These are phyloP conservation scores for Neomonachus schauinslandi DNA, from an alignment of 2,113 vertebrate species.

Conservation along the genomic window DNA sequence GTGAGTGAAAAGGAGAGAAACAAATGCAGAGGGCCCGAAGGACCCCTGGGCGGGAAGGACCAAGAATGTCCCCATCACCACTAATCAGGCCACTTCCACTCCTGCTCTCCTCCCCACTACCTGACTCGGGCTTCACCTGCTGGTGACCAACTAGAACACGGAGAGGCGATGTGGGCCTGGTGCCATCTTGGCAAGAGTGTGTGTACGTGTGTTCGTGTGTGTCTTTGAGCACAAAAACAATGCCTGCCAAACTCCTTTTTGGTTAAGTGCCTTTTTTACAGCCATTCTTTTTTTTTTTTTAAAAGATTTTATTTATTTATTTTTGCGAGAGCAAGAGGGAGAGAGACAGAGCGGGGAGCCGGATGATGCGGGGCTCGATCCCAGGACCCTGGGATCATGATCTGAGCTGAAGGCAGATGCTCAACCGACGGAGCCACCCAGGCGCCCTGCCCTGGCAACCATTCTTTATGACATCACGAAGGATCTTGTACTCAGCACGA, in stretches of 20 bases:
- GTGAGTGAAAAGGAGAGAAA: not conserved
- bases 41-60: not conserved
- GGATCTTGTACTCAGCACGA: slow-evolving; percentile 93
- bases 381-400: no score
- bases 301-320: no score
- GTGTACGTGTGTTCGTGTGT: slow-evolving; percentile 45
- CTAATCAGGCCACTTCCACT: not conserved
- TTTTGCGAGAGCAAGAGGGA: no score
- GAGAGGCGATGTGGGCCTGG: slow-evolving; percentile 77
- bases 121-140: not conserved
- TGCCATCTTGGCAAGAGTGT: slow-evolving; percentile 91
- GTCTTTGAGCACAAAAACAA: slow-evolving; percentile 94
- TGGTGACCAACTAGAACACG: not conserved
- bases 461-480: slow-evolving; percentile 93
- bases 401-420: no score
- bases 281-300: slow-evolving; percentile 87
- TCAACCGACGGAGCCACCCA: no score
- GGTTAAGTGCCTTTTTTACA: slow-evolving; percentile 95
- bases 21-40: not conserved
- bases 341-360: no score
- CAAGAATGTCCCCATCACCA: not conserved
- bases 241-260: slow-evolving; percentile 92
- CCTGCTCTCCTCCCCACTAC: no score
- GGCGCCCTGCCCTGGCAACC: slow-evolving; percentile 81
- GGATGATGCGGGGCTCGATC: no score